Conservation (phyloP, 2,888 invertebrate species). For the Dasypolia templi region DNA sequence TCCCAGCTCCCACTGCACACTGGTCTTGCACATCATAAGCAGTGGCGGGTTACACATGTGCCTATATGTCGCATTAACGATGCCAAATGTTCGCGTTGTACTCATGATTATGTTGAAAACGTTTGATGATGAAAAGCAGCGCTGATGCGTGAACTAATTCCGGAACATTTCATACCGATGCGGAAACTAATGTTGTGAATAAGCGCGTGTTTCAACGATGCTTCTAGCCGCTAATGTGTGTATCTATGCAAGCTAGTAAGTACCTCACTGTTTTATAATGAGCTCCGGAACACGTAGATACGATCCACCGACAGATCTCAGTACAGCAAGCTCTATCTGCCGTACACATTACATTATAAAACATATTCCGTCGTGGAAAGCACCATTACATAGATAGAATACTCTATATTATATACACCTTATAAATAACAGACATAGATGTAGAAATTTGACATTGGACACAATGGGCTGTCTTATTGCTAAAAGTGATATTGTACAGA, state of each 20-base stretch:
- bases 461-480: no score
- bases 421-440: no score
- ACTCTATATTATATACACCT: no score
- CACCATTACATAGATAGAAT: no score
- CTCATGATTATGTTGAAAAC: constrained; percentile 56
- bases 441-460: no score
- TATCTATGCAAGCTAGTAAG: not conserved
- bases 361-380: not conserved
- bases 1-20: constrained; percentile 4
- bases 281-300: not conserved
- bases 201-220: constrained; percentile 2
- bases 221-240: not conserved
- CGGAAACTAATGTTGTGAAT: constrained; percentile 28
- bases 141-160: constrained; percentile 48
- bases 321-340: not conserved
- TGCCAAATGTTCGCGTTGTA: constrained; percentile 51
- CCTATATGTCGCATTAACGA: constrained; percentile 57
- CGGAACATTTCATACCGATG: constrained; percentile 32
- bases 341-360: not conserved
- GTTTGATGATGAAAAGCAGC: constrained; percentile 54
- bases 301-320: no score
- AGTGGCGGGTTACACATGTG: constrained; percentile 42
- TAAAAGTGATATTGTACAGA: no score
- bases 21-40: constrained; percentile 36
- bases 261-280: not conserved